Percentiles rank a stretch among this genome's conserved stretches.
These are phyloP conservation scores for Rhynchopsitta pachyrhyncha DNA, from an alignment of 2,113 vertebrate genomes.

Conservation along the genomic window DNA sequence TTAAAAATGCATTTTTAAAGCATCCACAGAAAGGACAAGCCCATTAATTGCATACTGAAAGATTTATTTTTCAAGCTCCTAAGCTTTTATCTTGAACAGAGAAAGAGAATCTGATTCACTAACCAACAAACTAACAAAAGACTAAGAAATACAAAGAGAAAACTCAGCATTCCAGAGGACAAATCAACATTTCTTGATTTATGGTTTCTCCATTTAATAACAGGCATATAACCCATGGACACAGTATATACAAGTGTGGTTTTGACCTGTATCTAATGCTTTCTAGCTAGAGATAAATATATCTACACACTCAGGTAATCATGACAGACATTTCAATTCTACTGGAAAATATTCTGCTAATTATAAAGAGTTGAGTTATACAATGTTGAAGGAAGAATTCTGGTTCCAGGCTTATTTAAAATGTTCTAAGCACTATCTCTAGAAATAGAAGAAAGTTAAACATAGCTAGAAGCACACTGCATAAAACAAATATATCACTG, in stretches of 20 bases:
- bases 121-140: neutral
- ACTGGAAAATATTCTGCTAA: neutral
- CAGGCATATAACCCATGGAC: neutral
- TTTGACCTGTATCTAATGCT: neutral
- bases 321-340: neutral
- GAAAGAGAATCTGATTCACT: neutral
- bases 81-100: neutral
- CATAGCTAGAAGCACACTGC: conserved; percentile 9
- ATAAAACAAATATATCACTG: conserved; percentile 23
- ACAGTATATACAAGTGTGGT: neutral
- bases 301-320: neutral
- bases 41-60: neutral
- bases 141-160: neutral
- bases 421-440: neutral
- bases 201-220: neutral
- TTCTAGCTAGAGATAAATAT: neutral
- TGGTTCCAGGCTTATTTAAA: neutral
- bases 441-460: conserved; percentile 24
- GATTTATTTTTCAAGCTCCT: neutral
- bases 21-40: neutral
- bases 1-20: neutral
- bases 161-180: neutral
- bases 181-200: neutral
- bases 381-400: neutral
- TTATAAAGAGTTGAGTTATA: neutral